phyloP scores from a whole-genome alignment of 2,797 vertebrate genomes.

The Semaprochilodus insignis region DNA sequence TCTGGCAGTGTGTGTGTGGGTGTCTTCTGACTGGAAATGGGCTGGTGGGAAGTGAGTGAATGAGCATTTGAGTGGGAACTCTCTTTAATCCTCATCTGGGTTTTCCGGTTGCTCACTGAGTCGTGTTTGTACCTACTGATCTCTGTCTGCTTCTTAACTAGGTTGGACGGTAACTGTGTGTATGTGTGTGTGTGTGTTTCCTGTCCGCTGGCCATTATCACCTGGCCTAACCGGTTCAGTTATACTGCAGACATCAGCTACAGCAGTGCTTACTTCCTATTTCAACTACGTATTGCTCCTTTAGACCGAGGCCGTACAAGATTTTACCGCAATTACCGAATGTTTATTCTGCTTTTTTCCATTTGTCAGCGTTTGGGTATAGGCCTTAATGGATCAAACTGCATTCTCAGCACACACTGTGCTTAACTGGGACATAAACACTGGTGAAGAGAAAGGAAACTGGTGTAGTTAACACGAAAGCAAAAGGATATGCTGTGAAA shows the following conservation, averaged over 20 bases:
- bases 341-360: too few relatives aligned
- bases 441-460: not conserved
- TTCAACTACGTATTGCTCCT: too few relatives aligned
- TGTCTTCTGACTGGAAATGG: not conserved
- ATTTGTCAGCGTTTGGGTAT: too few relatives aligned
- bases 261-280: too few relatives aligned
- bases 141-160: constrained; percentile 9
- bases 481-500: not conserved
- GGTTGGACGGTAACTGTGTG: not conserved
- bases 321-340: too few relatives aligned
- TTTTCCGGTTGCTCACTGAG: constrained; percentile 14
- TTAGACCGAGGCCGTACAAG: too few relatives aligned
- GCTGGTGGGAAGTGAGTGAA: not conserved
- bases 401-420: too few relatives aligned
- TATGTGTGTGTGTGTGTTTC: too few relatives aligned
- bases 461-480: not conserved
- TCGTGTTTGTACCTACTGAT: constrained; percentile 13
- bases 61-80: not conserved
- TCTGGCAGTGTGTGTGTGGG: not conserved
- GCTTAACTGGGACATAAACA: not conserved
- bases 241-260: too few relatives aligned
- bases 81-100: constrained; percentile 10
- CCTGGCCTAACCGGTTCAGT: too few relatives aligned
- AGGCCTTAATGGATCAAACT: too few relatives aligned
- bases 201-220: not conserved